Evolutionary conservation across 2,113 vertebrate species (phyloP).

Genomic region (Manacus vitellinus): DNA sequence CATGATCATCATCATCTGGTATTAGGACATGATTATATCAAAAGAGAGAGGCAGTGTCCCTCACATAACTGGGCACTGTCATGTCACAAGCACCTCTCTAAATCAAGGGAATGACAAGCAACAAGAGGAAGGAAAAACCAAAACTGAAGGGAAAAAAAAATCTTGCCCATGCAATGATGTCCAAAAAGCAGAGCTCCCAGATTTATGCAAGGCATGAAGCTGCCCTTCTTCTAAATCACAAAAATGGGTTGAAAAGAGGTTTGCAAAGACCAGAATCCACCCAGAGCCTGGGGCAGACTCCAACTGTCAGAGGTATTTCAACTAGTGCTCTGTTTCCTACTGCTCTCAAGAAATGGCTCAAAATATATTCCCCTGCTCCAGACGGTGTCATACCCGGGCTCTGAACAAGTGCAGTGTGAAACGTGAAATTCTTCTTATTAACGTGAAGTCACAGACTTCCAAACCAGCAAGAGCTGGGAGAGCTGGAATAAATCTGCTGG

Average conservation of each 20-base stretch:
- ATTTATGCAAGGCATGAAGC: neutral
- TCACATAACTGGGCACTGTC: neutral
- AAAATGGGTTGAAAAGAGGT: neutral
- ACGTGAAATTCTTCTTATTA: constrained; percentile 36
- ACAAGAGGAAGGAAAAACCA: neutral
- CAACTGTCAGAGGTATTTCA: neutral
- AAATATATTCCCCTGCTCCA: neutral
- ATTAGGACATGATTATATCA: neutral
- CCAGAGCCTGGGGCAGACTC: neutral
- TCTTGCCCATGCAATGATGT: neutral
- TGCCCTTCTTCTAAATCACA: neutral
- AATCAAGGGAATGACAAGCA: neutral
- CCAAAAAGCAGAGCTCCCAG: neutral
- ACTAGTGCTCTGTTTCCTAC: neutral
- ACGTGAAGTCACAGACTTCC: constrained; percentile 5
- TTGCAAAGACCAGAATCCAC: neutral
- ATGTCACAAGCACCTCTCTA: neutral
- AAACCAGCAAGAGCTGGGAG: constrained; percentile 8
- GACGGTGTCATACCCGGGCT: neutral
- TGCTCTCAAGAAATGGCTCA: neutral
- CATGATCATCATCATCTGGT: neutral
- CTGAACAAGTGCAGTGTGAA: neutral
- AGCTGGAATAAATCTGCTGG: constrained; percentile 50
- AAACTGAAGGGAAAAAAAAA: neutral
- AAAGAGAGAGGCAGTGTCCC: neutral